Percentiles rank a stretch among this genome's conserved stretches.
phyloP scores from a whole-genome alignment of 2,888 invertebrate genomes.

The Pterostichus niger region DNA sequence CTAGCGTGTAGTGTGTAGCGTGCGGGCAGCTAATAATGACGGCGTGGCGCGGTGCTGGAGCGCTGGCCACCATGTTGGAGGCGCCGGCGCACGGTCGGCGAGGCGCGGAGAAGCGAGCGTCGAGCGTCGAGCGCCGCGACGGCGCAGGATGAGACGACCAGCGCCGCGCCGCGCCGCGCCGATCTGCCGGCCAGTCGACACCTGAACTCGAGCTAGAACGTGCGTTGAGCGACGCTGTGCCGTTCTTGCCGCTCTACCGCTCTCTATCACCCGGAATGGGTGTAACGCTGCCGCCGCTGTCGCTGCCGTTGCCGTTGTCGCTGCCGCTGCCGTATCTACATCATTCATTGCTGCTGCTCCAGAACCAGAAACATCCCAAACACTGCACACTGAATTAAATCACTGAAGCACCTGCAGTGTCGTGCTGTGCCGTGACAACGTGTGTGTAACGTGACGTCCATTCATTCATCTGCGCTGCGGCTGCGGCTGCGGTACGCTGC shows the following conservation, averaged over 20 bases:
- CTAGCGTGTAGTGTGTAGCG: background rate
- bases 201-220: conserved; percentile 57
- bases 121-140: conserved; percentile 55
- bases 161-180: conserved; percentile 54
- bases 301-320: background rate
- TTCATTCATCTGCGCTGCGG: conserved; percentile 40
- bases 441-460: conserved; percentile 30
- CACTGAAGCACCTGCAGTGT: background rate
- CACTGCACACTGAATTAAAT: background rate
- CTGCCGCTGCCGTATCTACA: background rate
- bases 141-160: conserved; percentile 66
- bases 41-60: conserved; percentile 70
- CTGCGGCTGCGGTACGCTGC: background rate
- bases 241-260: conserved; percentile 37
- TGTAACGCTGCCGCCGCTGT: conserved; percentile 69
- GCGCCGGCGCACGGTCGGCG: conserved; percentile 37
- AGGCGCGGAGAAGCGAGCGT: conserved; percentile 5
- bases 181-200: conserved; percentile 48
- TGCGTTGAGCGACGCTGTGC: conserved; percentile 51
- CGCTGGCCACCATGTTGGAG: conserved; percentile 72
- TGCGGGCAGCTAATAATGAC: conserved; percentile 1
- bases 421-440: conserved; percentile 11
- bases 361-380: background rate
- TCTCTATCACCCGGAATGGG: conserved; percentile 69
- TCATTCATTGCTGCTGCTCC: background rate